phyloP scores from a whole-genome alignment of 1,140 invertebrate genomes.

The Drosophila kurseongensis region DNA sequence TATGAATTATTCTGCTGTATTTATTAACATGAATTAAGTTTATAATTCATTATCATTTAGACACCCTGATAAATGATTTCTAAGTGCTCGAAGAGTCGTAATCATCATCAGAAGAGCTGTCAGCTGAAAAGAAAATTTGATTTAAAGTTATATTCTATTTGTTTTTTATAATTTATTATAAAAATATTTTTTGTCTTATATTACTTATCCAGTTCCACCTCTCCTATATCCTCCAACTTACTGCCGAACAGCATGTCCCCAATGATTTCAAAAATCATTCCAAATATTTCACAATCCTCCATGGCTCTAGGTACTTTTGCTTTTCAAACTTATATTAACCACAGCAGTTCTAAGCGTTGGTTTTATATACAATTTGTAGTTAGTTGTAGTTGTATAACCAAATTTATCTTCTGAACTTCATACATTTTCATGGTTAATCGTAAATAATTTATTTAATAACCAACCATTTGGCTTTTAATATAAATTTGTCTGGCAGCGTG shows the following conservation, averaged over 20 bases:
- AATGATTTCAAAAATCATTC: slow-evolving; percentile 61
- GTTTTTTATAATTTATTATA: not conserved
- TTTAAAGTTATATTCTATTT: not conserved
- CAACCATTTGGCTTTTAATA: slow-evolving; percentile 29
- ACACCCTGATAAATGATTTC: not conserved
- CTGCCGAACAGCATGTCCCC: slow-evolving; percentile 61
- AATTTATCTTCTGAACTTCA: slow-evolving; percentile 43
- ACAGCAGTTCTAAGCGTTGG: not conserved
- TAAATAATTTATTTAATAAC: slow-evolving; percentile 61
- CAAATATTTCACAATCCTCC: slow-evolving; percentile 72
- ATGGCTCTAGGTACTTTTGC: slow-evolving; percentile 27
- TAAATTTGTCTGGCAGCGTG: slow-evolving; percentile 8
- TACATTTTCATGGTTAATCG: slow-evolving; percentile 43
- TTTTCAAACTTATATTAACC: slow-evolving; percentile 27
- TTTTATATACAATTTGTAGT: slow-evolving; percentile 33
- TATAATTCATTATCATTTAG: not conserved
- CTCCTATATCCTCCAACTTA: slow-evolving; percentile 60
- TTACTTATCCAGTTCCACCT: slow-evolving; percentile 50
- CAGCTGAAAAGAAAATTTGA: slow-evolving; percentile 18
- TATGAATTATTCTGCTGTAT: not conserved
- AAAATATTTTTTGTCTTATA: not conserved
- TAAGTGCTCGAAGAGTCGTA: slow-evolving; percentile 20
- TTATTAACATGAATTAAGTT: slow-evolving; percentile 15
- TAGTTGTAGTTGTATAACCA: not conserved
- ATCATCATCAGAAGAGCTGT: slow-evolving; percentile 34